A percentile compares a stretch with the other conserved stretches of the same genome.
These are phyloP conservation scores for Psophia crepitans DNA, from an alignment of 2,113 vertebrate species.

Conservation along the genomic window DNA sequence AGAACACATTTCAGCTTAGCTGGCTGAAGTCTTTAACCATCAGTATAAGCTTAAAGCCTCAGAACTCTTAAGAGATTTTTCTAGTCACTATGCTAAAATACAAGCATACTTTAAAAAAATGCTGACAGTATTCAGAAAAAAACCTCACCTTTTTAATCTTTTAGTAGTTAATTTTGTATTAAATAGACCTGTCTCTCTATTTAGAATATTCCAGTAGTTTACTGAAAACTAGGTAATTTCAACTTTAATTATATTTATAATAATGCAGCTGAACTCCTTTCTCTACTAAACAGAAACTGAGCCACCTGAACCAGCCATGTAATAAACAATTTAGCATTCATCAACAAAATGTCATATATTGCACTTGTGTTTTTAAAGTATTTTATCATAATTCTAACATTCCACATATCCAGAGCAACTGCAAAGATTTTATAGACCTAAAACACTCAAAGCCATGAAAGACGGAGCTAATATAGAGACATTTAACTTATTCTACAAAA, in stretches of 20 bases:
- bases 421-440: background rate
- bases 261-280: background rate
- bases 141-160: background rate
- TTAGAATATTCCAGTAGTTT: background rate
- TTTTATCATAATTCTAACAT: background rate
- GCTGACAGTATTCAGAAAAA: constrained; percentile 10
- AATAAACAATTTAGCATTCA: background rate
- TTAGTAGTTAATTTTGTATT: background rate
- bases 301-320: background rate
- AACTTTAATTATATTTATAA: background rate
- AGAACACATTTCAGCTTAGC: background rate
- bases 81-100: constrained; percentile 27
- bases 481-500: background rate
- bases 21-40: background rate
- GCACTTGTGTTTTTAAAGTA: background rate
- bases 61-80: background rate
- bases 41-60: background rate
- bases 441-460: background rate
- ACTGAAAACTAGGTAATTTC: background rate
- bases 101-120: constrained; percentile 28
- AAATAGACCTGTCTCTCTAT: background rate
- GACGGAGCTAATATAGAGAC: background rate
- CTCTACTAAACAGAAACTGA: background rate
- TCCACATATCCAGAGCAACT: background rate
- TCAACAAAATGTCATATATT: background rate